Percentiles rank a stretch among this genome's conserved stretches.
phyloP scores from a whole-genome alignment of 2,113 vertebrate species.

The Heteronetta atricapilla region DNA sequence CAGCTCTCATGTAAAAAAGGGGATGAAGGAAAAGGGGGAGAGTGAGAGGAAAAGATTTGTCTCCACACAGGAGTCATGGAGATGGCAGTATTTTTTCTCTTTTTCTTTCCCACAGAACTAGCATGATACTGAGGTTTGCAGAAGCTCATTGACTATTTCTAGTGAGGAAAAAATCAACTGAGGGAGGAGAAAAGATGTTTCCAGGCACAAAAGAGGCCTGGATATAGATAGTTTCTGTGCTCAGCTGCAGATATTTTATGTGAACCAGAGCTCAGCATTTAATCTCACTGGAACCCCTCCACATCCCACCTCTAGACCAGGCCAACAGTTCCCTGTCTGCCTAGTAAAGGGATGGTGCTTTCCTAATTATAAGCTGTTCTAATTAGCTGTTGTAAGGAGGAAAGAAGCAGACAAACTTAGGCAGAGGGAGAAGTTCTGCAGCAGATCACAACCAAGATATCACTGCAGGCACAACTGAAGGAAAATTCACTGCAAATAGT shows the following conservation, averaged over 20 bases:
- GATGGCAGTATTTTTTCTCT: slow-evolving; percentile 31
- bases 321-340: background rate
- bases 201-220: background rate
- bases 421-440: background rate
- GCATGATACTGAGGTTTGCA: slow-evolving; percentile 41
- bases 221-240: background rate
- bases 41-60: slow-evolving; percentile 30
- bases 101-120: slow-evolving; percentile 36
- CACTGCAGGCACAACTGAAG: background rate
- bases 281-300: background rate
- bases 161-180: background rate
- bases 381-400: background rate
- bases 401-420: background rate
- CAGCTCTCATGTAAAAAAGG: slow-evolving; percentile 57
- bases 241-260: background rate
- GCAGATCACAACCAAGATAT: background rate
- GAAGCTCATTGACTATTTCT: background rate
- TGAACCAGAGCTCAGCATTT: background rate
- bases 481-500: slow-evolving; percentile 24
- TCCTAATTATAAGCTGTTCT: background rate
- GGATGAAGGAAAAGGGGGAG: background rate
- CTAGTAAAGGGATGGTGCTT: background rate
- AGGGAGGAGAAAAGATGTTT: background rate
- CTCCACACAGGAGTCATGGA: slow-evolving; percentile 24
- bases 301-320: background rate